Conservation (phyloP, 2,797 vertebrate species). For the Sebastes melanostomus region DNA sequence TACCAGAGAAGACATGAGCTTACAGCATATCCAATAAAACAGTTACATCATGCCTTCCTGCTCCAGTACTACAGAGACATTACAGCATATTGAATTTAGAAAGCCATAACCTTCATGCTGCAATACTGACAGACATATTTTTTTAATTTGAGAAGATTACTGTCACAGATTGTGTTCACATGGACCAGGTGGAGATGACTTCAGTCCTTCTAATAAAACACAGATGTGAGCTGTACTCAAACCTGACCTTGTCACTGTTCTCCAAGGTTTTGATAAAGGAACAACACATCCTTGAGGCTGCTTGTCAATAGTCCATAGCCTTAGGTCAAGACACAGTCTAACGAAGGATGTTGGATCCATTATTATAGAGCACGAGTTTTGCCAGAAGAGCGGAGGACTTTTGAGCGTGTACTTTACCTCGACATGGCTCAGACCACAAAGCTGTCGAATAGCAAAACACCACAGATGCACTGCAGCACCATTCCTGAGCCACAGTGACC, state of each 20-base stretch:
- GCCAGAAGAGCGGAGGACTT: conserved; percentile 13
- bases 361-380: background rate
- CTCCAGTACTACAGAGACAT: background rate
- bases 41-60: background rate
- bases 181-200: conserved; percentile 33
- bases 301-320: background rate
- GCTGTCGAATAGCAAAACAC: conserved; percentile 29
- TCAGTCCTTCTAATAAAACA: conserved; percentile 31
- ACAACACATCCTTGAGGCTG: conserved; percentile 20
- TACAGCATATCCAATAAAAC: conserved; percentile 9
- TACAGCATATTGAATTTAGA: conserved; percentile 14
- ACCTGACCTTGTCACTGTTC: conserved; percentile 25
- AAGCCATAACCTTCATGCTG: conserved; percentile 1
- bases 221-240: conserved; percentile 25
- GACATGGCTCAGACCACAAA: conserved; percentile 34
- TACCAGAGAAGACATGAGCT: conserved; percentile 3
- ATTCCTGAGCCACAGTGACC: conserved; percentile 44
- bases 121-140: conserved; percentile 19
- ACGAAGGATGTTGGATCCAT: conserved; percentile 5
- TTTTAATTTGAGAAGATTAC: conserved; percentile 26
- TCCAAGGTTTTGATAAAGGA: background rate
- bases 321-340: background rate
- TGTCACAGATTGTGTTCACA: conserved; percentile 3
- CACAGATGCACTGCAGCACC: conserved; percentile 30
- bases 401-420: conserved; percentile 13